Percentiles rank a stretch among this genome's conserved stretches.
phyloP scores from a whole-genome alignment of 1,140 invertebrate genomes.

The Magallana gigas region DNA sequence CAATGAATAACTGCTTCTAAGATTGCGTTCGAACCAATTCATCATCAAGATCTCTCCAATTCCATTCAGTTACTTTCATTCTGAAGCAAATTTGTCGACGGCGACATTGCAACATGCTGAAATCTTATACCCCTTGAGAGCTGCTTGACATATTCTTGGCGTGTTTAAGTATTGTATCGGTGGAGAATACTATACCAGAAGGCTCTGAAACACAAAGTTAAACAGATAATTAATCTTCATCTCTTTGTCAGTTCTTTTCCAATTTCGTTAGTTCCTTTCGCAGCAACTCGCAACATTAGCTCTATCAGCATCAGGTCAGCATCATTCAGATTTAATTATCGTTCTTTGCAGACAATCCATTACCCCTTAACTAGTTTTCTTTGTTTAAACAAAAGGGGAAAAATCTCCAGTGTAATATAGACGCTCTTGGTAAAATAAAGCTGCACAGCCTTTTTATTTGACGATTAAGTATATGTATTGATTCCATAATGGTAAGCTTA shows the following conservation, averaged over 20 bases:
- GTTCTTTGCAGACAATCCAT: background rate
- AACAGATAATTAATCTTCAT: constrained; percentile 29
- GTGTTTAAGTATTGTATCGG: background rate
- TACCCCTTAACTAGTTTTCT: background rate
- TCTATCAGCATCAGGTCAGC: background rate
- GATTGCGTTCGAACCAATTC: too few species aligned
- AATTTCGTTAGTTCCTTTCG: constrained; percentile 9
- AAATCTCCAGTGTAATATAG: background rate
- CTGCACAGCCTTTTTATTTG: background rate
- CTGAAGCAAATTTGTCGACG: constrained; percentile 7
- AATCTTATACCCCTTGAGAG: background rate
- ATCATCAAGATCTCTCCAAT: too few species aligned
- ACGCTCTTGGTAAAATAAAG: background rate
- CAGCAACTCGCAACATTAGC: constrained; percentile 9
- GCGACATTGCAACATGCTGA: background rate
- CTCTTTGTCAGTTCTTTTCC: constrained; percentile 21
- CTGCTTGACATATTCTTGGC: background rate
- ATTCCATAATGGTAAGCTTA: background rate
- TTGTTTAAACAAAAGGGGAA: background rate
- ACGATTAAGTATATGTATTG: constrained; percentile 21
- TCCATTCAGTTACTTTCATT: background rate
- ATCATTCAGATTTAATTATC: constrained; percentile 28
- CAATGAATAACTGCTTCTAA: too few species aligned
- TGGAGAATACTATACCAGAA: background rate
- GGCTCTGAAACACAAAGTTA: background rate